Base-by-base conservation (phyloP, 2,888 invertebrate species). In the Eugnorisma glareosa region DNA sequence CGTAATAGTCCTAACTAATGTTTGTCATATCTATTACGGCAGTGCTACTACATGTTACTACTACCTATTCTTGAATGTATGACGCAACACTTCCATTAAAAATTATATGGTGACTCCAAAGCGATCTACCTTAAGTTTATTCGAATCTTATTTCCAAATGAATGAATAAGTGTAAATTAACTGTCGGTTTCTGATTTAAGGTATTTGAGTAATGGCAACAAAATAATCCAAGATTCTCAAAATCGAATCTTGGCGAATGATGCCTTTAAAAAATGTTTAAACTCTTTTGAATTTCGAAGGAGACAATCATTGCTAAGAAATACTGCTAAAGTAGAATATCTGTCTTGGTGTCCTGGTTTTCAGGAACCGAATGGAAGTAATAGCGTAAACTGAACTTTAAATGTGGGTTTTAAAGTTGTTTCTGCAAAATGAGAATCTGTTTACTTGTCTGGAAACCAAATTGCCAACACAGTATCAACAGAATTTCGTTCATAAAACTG, bases 31-130 rank as follows among this genome's bases (percentile, higher is more conserved):
- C 54, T n/a, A 54, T 61, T 67, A 82, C 6, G 45, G n/a, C 28
- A 45, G 37, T 24, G 31, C 10, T 73, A 63, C 48, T 54, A 69
- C 59, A 59, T 18, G n/a, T 73, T 21, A 37, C 37, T 73, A 40
- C 64, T 64, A 13, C 63, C n/a, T 37, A 72, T 70, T 73, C n/a
- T 54, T 24, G 28, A 28, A 15, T 31, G 21, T 24, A 61, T 82
- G 81, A 82, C 79, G 83, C 31, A 66, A 71, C 35, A 54, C 71
- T 57, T 63, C 81, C 71, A 72, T 82, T 63, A 37, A 51, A 66
- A 45, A 77, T 37, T 35, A 21, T 13, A 71, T 35, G 51, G 28
- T 37, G 40, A 24, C 45, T 66, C 28, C 45, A 54, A 35, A 61
- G 37, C n/a, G 28, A 43, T 40, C 6, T 24, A 51, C 21, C 2